phyloP scores from a whole-genome alignment of 2,113 vertebrate species.

The Alaudala cheleensis region DNA sequence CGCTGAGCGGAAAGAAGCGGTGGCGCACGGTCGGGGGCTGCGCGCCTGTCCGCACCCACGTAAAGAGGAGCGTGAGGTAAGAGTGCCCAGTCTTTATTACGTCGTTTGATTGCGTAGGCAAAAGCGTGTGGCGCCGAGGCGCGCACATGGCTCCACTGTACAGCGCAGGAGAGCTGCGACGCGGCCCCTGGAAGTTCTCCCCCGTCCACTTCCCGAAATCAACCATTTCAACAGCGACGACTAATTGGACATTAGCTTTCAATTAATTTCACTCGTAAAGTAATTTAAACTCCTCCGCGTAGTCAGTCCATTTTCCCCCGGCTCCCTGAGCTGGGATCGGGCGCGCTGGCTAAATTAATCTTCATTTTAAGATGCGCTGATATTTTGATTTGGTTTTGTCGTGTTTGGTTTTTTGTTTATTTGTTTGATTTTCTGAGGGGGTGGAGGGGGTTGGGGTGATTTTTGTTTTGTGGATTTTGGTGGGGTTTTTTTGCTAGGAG shows the following conservation, averaged over 20 bases:
- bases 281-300: neutral
- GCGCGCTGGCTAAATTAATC: neutral
- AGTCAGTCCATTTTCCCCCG: rapidly evolving
- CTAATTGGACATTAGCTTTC: neutral
- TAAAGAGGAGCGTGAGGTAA: neutral
- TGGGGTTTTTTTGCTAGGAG: rapidly evolving
- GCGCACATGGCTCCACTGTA: neutral
- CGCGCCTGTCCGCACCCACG: neutral
- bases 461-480: neutral
- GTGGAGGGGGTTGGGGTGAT: rapidly evolving
- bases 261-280: neutral
- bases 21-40: rapidly evolving
- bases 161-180: rapidly evolving
- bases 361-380: rapidly evolving
- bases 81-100: rapidly evolving
- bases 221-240: neutral
- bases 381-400: neutral
- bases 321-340: neutral
- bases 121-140: neutral
- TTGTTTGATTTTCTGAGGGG: neutral
- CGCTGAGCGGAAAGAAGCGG: too few species aligned
- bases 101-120: neutral
- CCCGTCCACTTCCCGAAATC: neutral
- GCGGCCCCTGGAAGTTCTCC: neutral
- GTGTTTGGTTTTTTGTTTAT: neutral